Evolutionary conservation across 2,113 vertebrate species (phyloP).

Genomic region (Mobula birostris): DNA sequence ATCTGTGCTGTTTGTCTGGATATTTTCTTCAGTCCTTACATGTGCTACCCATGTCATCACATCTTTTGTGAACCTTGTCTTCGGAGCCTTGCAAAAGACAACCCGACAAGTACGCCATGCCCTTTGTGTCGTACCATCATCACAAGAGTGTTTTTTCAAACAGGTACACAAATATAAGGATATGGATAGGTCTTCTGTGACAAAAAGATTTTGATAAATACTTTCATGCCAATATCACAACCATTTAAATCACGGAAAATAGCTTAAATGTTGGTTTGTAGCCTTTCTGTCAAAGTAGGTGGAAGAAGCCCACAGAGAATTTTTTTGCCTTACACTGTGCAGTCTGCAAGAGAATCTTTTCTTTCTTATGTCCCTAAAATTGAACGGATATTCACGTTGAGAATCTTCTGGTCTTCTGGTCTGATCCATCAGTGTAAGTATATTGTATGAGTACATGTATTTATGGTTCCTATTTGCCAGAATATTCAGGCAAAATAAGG

Average conservation of each 20-base stretch:
- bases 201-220: background rate
- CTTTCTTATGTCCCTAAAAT: background rate
- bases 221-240: background rate
- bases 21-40: slow-evolving; percentile 82
- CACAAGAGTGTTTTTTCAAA: slow-evolving; percentile 75
- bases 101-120: slow-evolving; percentile 69
- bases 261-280: background rate
- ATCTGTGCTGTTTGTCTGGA: slow-evolving; percentile 85
- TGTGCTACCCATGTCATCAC: slow-evolving; percentile 82
- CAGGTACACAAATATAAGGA: slow-evolving; percentile 60
- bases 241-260: background rate
- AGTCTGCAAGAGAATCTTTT: background rate
- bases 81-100: slow-evolving; percentile 77
- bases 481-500: background rate
- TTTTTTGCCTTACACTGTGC: background rate
- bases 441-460: background rate
- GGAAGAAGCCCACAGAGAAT: background rate
- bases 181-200: background rate
- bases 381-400: background rate
- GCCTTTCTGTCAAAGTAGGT: background rate
- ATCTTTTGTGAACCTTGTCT: slow-evolving; percentile 91
- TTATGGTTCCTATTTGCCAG: background rate
- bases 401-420: background rate
- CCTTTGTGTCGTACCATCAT: slow-evolving; percentile 79
- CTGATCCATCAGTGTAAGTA: background rate